Evolutionary conservation across 2,797 vertebrate genomes (phyloP), one percentile per base, ranked within the genome.

Genomic region (Alosa sapidissima): DNA sequence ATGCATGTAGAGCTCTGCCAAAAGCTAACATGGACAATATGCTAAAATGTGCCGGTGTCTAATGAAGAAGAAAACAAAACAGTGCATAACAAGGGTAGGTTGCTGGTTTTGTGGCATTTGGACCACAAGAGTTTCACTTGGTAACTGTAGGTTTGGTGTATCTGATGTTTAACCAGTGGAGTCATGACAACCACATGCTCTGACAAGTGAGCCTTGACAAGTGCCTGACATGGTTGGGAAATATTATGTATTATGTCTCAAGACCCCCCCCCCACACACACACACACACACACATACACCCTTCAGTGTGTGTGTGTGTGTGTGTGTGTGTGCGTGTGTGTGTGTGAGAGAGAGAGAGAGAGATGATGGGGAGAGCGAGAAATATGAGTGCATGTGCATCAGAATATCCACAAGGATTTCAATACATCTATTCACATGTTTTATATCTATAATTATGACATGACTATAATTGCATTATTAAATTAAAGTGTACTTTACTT

Each of bases 121-220:
- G 86, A 92, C 93, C 92, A 89, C 88, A 92, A 86, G 87, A 87
- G 87, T 90, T 93, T 93, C 86, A 91, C 90, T 94, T 91, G 91
- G 90, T 93, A 90, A 92, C 91, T 89, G 33, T 68, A 86, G 91
- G 88, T 89, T 78, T 68, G 81, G 90, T 86, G 89, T 94, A 91
- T 94, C 93, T 94, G 93, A 91, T 94, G 92, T 93, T 91, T 93
- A 89, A 93, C 85, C 87, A 86, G 84, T 82, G 93, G 88, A 92
- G 91, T 90, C 89, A 93, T 95, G 94, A 92, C 84, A 90, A 95
- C 92, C 84, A 88, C 94, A 91, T 91, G 94, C 89, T 90, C 89
- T 82, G 88, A 90, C 94, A 92, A 89, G 94, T 86, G 86, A 68
- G 83, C 60, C 85, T 89, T 91, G 87, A 83, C 89, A 72, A 84